Conservation (phyloP, 1,140 invertebrate genomes). For the Dysdera silvatica region DNA sequence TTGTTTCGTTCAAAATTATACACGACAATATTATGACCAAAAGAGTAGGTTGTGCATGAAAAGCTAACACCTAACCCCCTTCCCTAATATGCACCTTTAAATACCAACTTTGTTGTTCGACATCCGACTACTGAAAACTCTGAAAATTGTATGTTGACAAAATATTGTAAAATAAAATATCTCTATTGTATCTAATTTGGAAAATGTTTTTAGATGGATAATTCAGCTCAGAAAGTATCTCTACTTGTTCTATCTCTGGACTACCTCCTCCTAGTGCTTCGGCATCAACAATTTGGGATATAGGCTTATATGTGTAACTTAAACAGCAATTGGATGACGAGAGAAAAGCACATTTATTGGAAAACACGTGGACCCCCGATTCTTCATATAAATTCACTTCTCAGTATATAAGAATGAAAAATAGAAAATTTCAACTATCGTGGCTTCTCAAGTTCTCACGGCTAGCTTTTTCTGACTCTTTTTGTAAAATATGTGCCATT, state of each 20-base stretch:
- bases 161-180: too few species aligned
- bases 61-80: too few species aligned
- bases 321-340: neutral
- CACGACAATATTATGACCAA: too few species aligned
- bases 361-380: neutral
- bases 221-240: neutral
- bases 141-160: too few species aligned
- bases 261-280: too few species aligned
- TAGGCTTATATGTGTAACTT: neutral
- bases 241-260: neutral
- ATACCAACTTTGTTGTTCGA: too few species aligned
- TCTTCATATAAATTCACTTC: neutral
- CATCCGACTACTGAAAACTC: too few species aligned
- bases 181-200: too few species aligned
- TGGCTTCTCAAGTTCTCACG: neutral
- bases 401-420: neutral
- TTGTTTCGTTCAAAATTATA: too few species aligned
- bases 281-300: neutral
- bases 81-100: too few species aligned
- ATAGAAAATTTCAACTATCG: neutral
- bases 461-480: neutral
- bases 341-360: neutral
- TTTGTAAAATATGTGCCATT: neutral
- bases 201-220: neutral
- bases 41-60: too few species aligned